These are phyloP conservation scores for Drosophila quadrilineata DNA, from an alignment of 1,140 invertebrate species.

Conservation along the genomic window DNA sequence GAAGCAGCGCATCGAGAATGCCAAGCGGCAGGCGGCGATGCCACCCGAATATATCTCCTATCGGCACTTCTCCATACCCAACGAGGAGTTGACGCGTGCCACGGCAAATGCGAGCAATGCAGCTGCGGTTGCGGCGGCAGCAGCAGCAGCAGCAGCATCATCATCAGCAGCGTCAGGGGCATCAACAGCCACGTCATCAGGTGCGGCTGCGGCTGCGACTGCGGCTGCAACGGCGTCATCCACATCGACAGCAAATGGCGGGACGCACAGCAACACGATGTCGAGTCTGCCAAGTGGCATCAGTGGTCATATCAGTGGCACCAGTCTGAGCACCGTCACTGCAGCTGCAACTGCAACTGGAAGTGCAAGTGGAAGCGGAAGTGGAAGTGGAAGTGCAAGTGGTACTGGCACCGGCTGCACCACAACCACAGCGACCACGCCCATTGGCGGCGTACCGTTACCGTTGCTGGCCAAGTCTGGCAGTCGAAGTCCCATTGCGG, in stretches of 20 bases:
- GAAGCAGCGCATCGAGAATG: conserved; percentile 87
- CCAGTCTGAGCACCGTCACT: conserved; percentile 71
- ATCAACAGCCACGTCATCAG: background rate
- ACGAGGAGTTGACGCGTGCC: conserved; percentile 70
- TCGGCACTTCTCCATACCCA: conserved; percentile 85
- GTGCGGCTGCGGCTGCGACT: background rate
- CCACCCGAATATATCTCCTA: conserved; percentile 89
- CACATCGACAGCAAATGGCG: background rate
- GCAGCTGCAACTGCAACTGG: no score
- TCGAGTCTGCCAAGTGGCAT: conserved; percentile 77
- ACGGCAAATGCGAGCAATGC: conserved; percentile 34
- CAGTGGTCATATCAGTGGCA: conserved; percentile 77
- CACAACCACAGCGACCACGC: conserved; percentile 71
- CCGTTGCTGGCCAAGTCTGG: conserved; percentile 44
- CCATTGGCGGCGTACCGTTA: conserved; percentile 53
- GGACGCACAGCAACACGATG: conserved; percentile 41
- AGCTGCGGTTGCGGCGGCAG: conserved; percentile 22
- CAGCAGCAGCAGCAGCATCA: conserved; percentile 14
- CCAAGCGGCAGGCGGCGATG: conserved; percentile 85
- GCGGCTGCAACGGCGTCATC: background rate
- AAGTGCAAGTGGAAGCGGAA: no score
- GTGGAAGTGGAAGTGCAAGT: no score
- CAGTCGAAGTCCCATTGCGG: conserved; percentile 58
- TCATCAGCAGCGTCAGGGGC: background rate
- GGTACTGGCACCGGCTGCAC: conserved; percentile 61